Evolutionary conservation across 2,888 invertebrate species (phyloP), one percentile per base, ranked within the genome.

Genomic region (Diarsia brunnea): DNA sequence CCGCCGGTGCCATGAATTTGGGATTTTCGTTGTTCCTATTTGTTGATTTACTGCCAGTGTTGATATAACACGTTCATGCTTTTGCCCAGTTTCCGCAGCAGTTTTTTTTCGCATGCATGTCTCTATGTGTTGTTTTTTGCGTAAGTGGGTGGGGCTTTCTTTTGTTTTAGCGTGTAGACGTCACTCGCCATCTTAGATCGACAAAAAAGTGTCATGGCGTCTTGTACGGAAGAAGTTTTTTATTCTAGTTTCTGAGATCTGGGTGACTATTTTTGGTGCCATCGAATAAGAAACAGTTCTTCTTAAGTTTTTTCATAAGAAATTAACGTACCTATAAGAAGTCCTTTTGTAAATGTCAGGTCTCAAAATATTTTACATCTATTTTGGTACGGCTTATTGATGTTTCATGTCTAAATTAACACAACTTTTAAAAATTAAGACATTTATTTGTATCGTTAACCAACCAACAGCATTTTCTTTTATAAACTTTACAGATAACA

Each of bases 131-230:
- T 87, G 82, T 83, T 75, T 85, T 76, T 77, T 72, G 73, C 81
- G 78, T 84, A 84, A 73, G 90, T 92, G 95, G 96, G 96, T 93
- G 96, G 94, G 96, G 95, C 93, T 87, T 95, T 95, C 96, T 96
- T 96, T 96, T 96, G 96, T 96, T 95, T 96, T 95, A 96, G 91
- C 90, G 90, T 92, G 92, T 90, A 90, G 89, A 85, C 87, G 89
- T 90, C 92, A 93, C 91, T 92, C 96, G 96, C 96, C 96, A 96
- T 96, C 96, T 96, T 96, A 95, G 95, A 91, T 93, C 89, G 93
- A 88, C 91, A 95, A 96, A 95, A 96, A 95, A 94, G 92, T 95
- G 95, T 96, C 96, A 96, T 96, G 96, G 96, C 96, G 95, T 91
- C 94, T 85, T 76, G 85, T 66, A 87, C 85, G 86, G 83, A 88